Evolutionary conservation across 2,888 invertebrate species (phyloP), one percentile per base, ranked within the genome.

Genomic region (Steinernema scapterisci): DNA sequence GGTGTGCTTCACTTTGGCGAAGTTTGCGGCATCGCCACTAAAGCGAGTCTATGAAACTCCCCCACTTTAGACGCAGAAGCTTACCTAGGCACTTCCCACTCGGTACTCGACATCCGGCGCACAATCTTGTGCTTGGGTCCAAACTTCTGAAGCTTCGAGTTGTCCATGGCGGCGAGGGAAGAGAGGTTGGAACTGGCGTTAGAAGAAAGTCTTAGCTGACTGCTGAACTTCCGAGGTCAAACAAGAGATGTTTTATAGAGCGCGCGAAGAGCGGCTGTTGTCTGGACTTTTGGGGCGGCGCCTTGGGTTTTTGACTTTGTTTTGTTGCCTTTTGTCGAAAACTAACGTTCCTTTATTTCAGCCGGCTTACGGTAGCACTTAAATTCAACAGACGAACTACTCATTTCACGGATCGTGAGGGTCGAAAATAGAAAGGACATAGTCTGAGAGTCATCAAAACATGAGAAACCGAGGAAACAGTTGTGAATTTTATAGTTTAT

Each of bases 41-140:
- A 63, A 63, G 3, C 23, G 11, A 11, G 21, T 1, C 23, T 11
- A 63, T 16, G 16, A 3, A 5, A 63, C 11, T 54, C n/a, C n/a
- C n/a, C n/a, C n/a, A n/a, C n/a, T n/a, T n/a, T n/a, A n/a, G n/a
- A n/a, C n/a, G n/a, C n/a, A 9, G 5, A 27, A 48, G 27, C 63
- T 63, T 19, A 31, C 63, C 63, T 63, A 16, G 63, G 63, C 2
- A 63, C 63, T 16, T 63, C 63, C 63, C 63, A 63, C 7, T 63
- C 63, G 63, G 63, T 63, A 27, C 63, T 63, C 25, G 63, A 63
- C 63, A 63, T 63, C 63, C 63, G 27, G 3, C 63, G 27, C 5
- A 63, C 63, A 7, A 38, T 63, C 63, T 63, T 63, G 38, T 63
- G 63, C 63, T 63, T 63, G 38, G 9, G 9, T 11, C 63, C 63